These are phyloP conservation scores for Galbula dea DNA, from an alignment of 2,113 vertebrate species.

Conservation along the genomic window DNA sequence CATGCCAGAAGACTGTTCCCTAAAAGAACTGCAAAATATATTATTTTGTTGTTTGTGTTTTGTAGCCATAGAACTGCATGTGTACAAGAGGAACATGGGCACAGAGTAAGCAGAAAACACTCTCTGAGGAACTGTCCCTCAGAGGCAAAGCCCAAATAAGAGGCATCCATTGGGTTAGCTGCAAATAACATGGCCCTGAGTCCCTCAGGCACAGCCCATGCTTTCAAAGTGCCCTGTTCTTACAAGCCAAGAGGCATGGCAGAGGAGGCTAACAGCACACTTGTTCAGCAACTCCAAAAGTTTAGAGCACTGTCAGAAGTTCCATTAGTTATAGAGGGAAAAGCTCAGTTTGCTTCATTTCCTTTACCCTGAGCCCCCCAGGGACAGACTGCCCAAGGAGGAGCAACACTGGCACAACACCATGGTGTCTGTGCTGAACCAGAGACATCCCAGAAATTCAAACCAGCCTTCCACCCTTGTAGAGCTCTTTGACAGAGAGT, in stretches of 20 bases:
- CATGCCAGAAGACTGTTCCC: neutral
- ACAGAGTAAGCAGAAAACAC: neutral
- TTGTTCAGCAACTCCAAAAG: neutral
- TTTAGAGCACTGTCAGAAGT: neutral
- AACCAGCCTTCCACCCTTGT: neutral
- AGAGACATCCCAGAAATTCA: neutral
- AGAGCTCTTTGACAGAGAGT: neutral
- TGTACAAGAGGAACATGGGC: fast-evolving
- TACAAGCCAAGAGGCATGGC: fast-evolving
- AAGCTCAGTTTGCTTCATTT: neutral
- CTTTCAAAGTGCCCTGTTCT: neutral
- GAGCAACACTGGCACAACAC: neutral
- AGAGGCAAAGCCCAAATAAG: neutral
- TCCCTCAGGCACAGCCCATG: neutral
- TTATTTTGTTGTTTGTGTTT: neutral
- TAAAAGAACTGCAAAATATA: neutral
- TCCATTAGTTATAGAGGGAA: neutral
- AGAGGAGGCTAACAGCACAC: neutral
- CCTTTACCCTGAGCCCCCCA: neutral
- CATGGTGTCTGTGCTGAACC: fast-evolving
- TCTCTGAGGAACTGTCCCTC: neutral
- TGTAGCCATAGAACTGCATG: neutral
- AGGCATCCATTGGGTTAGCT: neutral
- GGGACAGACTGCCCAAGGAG: neutral
- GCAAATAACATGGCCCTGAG: neutral